These are phyloP conservation scores for Zaprionus gabonicus DNA, from an alignment of 1,140 invertebrate species.

Conservation along the genomic window DNA sequence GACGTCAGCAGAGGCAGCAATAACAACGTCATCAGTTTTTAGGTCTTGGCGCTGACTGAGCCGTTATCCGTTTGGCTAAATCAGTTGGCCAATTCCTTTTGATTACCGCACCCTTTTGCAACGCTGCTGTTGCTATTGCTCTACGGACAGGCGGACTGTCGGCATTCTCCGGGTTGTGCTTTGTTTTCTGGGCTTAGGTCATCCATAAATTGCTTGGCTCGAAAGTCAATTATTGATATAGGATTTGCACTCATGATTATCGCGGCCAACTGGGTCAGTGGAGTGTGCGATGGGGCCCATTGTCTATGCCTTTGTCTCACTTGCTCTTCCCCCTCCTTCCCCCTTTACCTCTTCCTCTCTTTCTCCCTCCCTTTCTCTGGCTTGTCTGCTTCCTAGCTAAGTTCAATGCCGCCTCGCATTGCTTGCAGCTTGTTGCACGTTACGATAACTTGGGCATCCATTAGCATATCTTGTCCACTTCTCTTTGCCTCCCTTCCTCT, in stretches of 20 bases:
- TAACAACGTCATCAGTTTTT: slow-evolving; percentile 74
- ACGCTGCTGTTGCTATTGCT: background rate
- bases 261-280: slow-evolving; percentile 71
- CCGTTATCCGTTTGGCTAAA: slow-evolving; percentile 69
- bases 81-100: slow-evolving; percentile 68
- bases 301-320: slow-evolving; percentile 13
- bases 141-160: too few species aligned
- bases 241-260: slow-evolving; percentile 70
- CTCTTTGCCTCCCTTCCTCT: background rate
- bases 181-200: slow-evolving; percentile 66
- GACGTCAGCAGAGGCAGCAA: slow-evolving; percentile 29
- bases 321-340: background rate
- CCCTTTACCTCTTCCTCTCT: background rate
- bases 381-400: slow-evolving; percentile 33
- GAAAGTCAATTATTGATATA: slow-evolving; percentile 74
- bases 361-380: background rate
- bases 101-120: slow-evolving; percentile 80
- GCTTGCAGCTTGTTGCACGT: slow-evolving; percentile 51
- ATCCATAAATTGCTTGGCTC: slow-evolving; percentile 83
- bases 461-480: slow-evolving; percentile 34
- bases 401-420: slow-evolving; percentile 63
- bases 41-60: slow-evolving; percentile 65
- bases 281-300: slow-evolving; percentile 43
- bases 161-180: background rate
- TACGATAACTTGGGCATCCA: slow-evolving; percentile 42